Base-by-base conservation (phyloP, 2,888 invertebrate species). In the Melieria crassipennis region DNA sequence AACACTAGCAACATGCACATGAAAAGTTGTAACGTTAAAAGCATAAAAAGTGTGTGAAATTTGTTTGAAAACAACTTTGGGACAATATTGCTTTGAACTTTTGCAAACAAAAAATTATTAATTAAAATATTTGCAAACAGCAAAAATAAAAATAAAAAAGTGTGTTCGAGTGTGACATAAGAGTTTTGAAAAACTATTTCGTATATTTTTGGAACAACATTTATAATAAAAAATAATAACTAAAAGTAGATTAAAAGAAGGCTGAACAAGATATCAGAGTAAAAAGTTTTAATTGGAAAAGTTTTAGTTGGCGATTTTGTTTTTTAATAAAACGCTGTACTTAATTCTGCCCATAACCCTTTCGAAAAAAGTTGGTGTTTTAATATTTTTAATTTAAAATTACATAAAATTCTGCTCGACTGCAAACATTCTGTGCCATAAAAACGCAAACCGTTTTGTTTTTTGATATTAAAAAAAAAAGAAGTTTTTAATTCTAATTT, bases 1-100 rank as follows among this genome's bases (percentile, higher is more conserved):
- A 57, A 72, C 67, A 42, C 43, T 58, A 13, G 71, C 66, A 60
- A 60, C 42, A 63, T 66, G 70, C 56, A 75, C 46, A 13, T 45
- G n/a, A 13, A 61, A 60, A 60, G 7, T n/a, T 13, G 45, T 30
- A 75, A 57, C 66, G 71, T 62, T 60, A 65, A 56, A 74, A 62
- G 50, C 58, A 45, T 46, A 47, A 71, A 10, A 64, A 61, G 48
- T 66, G 62, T 67, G 73, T 64, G 72, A 69, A 43, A 56, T 60
- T 1, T 43, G n/a, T 60, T 30, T n/a, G 11, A 4, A 30, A 30
- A 30, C 30, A 30, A 30, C 30, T 30, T 30, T 30, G 30, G 30
- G 30, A 30, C 30, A 30, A 30, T 30, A 55, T n/a, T 43, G 52
- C 43, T 65, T 55, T 13, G 10, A 55, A 16, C 16, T 16, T 16